Evolutionary conservation across 2,888 invertebrate genomes (phyloP).

Genomic region (Iphiclides podalirius): DNA sequence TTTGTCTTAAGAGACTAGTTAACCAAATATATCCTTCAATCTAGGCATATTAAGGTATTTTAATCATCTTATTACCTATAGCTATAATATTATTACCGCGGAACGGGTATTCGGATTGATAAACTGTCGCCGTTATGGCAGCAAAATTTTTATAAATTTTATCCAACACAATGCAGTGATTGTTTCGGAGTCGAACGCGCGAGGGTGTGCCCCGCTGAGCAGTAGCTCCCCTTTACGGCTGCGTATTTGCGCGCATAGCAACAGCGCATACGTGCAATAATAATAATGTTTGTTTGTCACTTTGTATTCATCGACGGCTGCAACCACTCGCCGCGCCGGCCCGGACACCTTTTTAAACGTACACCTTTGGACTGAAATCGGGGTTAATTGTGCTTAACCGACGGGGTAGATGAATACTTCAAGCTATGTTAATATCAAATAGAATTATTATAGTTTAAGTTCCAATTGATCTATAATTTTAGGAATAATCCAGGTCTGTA

Average conservation of each 20-base stretch:
- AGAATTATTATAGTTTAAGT: too few species aligned
- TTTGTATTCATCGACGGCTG: conserved; percentile 4
- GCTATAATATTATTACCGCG: too few species aligned
- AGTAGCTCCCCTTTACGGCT: background rate
- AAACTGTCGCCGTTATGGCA: too few species aligned
- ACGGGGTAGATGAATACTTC: background rate
- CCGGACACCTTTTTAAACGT: background rate
- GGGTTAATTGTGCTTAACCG: background rate
- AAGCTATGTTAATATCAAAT: background rate
- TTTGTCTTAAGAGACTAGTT: too few species aligned
- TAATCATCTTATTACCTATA: too few species aligned
- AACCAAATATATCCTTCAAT: too few species aligned
- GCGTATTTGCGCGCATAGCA: conserved; percentile 6
- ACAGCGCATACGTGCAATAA: conserved; percentile 2
- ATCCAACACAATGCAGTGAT: background rate
- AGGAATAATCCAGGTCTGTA: too few species aligned
- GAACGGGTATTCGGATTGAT: too few species aligned
- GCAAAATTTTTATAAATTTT: too few species aligned
- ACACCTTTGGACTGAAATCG: background rate
- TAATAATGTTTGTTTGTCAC: conserved; percentile 3
- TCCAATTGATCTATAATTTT: too few species aligned
- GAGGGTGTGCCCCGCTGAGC: conserved; percentile 1
- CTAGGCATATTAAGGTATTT: too few species aligned
- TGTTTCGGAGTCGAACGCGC: conserved; percentile 1
- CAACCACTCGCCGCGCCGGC: background rate